phyloP scores from a whole-genome alignment of 1,140 invertebrate genomes.

The Diachasma alloeum region DNA sequence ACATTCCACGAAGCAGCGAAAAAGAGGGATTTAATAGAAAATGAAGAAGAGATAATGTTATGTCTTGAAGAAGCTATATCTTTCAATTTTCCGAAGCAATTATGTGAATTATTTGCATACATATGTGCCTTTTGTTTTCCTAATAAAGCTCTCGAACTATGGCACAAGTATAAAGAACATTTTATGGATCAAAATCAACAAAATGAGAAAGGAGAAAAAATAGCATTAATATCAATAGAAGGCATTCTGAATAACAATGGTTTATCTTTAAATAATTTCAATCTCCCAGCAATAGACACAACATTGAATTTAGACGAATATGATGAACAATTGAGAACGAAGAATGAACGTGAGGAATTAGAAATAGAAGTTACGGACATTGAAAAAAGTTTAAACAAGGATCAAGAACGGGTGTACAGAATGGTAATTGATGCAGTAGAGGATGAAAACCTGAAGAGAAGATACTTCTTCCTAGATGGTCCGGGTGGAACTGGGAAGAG shows the following conservation, averaged over 20 bases:
- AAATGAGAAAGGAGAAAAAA: slow-evolving; percentile 6
- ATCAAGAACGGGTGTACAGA: slow-evolving; percentile 1
- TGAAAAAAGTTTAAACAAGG: too few species aligned
- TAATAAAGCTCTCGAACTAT: slow-evolving; percentile 15
- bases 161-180: slow-evolving; percentile 24
- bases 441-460: slow-evolving; percentile 1
- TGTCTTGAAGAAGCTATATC: too few species aligned
- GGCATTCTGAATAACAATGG: slow-evolving; percentile 17
- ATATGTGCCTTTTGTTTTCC: slow-evolving; percentile 29
- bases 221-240: slow-evolving; percentile 21
- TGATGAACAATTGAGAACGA: not conserved
- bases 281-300: slow-evolving; percentile 35
- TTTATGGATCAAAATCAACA: too few species aligned
- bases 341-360: slow-evolving; percentile 2
- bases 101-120: too few species aligned
- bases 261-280: too few species aligned
- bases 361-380: not conserved
- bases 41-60: too few species aligned
- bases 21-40: too few species aligned
- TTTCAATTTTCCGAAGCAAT: too few species aligned
- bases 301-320: not conserved
- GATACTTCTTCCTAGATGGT: too few species aligned
- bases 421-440: not conserved
- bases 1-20: too few species aligned
- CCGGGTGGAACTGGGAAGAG: slow-evolving; percentile 46